Evolutionary conservation across 2,888 invertebrate genomes (phyloP).

Genomic region (Phengaris alcon): DNA sequence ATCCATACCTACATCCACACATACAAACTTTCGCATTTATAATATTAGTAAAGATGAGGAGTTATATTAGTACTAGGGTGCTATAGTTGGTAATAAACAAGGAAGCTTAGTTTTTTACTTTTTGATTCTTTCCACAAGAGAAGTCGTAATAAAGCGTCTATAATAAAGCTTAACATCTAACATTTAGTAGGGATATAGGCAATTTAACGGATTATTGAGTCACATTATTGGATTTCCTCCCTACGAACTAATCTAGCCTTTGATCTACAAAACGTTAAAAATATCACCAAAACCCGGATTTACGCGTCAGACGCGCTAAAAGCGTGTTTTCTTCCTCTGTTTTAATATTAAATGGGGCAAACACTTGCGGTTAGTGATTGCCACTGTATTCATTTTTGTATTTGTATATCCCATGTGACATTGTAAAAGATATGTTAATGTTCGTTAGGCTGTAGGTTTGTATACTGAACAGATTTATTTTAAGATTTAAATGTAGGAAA

Average conservation of each 20-base stretch:
- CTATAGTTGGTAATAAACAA: no score
- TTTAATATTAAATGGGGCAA: not conserved
- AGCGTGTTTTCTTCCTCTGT: not conserved
- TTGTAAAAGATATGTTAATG: no score
- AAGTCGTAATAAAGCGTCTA: not conserved
- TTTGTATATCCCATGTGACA: no score
- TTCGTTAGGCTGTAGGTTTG: no score
- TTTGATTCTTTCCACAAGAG: not conserved
- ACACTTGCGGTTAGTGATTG: not conserved
- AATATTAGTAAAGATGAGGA: no score
- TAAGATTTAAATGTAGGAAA: no score
- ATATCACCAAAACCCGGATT: slow-evolving; percentile 6
- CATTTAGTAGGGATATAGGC: not conserved
- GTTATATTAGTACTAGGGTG: no score
- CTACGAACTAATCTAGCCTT: slow-evolving; percentile 1
- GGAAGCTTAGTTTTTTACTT: no score
- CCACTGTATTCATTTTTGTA: not conserved
- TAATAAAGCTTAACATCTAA: slow-evolving; percentile 11
- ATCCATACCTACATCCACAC: no score
- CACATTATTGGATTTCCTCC: slow-evolving; percentile 12
- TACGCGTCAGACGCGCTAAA: not conserved
- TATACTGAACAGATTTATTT: no score
- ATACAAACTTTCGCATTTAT: no score
- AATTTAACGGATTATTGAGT: not conserved
- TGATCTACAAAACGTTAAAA: slow-evolving; percentile 13